These are phyloP conservation scores for Erebia aethiops DNA, from an alignment of 2,888 invertebrate species.

Conservation along the genomic window DNA sequence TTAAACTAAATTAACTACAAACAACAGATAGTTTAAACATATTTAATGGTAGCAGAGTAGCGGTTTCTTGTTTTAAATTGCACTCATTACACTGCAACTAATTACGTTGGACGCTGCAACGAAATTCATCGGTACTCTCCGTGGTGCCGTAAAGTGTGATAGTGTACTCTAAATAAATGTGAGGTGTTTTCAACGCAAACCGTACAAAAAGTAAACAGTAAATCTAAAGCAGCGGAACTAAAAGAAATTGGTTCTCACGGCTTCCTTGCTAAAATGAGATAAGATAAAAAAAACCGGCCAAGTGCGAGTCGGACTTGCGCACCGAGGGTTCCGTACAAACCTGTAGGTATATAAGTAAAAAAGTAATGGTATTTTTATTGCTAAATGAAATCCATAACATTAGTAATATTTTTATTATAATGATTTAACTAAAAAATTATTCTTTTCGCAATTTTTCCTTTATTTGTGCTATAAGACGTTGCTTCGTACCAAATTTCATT, in stretches of 20 bases:
- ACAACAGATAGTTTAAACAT: slow-evolving; percentile 20
- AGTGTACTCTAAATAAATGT: slow-evolving; percentile 36
- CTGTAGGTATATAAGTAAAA: too few species aligned
- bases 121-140: slow-evolving; percentile 38
- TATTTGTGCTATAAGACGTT: too few species aligned
- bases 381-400: too few species aligned
- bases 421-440: too few species aligned
- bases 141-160: slow-evolving; percentile 36
- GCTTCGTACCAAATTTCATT: too few species aligned
- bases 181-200: slow-evolving; percentile 24
- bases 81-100: slow-evolving; percentile 38
- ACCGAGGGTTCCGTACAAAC: too few species aligned
- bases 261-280: not conserved
- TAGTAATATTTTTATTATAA: too few species aligned
- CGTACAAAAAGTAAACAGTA: slow-evolving; percentile 26
- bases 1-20: slow-evolving; percentile 16
- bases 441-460: too few species aligned
- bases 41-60: slow-evolving; percentile 26
- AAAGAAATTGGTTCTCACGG: slow-evolving; percentile 1
- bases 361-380: too few species aligned
- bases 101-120: slow-evolving; percentile 37
- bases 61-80: slow-evolving; percentile 38
- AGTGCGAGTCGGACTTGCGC: too few species aligned
- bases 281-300: too few species aligned
- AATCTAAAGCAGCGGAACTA: not conserved